A percentile compares a stretch with the other conserved stretches of the same genome.
These are phyloP conservation scores for Ptiloglossa arizonensis DNA, from an alignment of 1,140 invertebrate genomes.

Conservation along the genomic window DNA sequence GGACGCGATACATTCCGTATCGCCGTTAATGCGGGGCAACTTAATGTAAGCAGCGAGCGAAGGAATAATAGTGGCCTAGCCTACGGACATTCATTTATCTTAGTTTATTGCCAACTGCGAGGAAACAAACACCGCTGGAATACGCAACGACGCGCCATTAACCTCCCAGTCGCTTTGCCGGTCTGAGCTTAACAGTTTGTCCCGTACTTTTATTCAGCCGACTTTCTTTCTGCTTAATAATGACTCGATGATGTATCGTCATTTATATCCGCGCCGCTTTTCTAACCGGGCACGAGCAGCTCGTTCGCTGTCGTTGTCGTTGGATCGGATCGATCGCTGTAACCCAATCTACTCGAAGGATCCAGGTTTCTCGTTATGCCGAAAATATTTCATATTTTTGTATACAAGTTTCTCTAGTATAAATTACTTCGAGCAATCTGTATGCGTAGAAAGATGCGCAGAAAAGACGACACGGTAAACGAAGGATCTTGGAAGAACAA, in stretches of 20 bases:
- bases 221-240: constrained; percentile 52
- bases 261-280: constrained; percentile 35
- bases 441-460: too few species aligned
- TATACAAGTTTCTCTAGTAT: neutral
- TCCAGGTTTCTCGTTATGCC: neutral
- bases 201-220: constrained; percentile 49
- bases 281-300: neutral
- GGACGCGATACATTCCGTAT: constrained; percentile 67
- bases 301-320: neutral
- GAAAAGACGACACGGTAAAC: too few species aligned
- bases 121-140: constrained; percentile 77
- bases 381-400: neutral
- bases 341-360: neutral
- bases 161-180: constrained; percentile 70
- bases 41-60: constrained; percentile 77
- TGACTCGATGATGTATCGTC: constrained; percentile 58
- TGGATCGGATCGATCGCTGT: neutral
- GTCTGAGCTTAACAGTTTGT: constrained; percentile 60
- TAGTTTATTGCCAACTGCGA: constrained; percentile 77
- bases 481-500: too few species aligned
- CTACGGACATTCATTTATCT: constrained; percentile 77
- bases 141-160: constrained; percentile 78
- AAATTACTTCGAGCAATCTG: too few species aligned
- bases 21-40: constrained; percentile 73
- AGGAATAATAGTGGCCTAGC: constrained; percentile 75